A percentile compares a stretch with the other conserved stretches of the same genome.
phyloP scores from a whole-genome alignment of 2,888 invertebrate species.

The Temnothorax rugatulus region DNA sequence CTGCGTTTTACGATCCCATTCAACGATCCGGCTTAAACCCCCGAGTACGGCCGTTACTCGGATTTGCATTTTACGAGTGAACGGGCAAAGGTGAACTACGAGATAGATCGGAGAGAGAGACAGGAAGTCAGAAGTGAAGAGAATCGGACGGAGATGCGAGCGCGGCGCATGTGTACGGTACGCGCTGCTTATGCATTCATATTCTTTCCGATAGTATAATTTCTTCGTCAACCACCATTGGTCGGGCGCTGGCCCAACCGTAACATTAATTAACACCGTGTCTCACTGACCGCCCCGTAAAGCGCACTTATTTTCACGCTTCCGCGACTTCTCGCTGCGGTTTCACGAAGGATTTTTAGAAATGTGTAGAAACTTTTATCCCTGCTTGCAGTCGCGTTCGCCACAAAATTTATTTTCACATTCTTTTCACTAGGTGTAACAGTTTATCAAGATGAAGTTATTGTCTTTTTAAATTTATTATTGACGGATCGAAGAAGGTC shows the following conservation, averaged over 20 bases:
- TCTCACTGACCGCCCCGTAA: not conserved
- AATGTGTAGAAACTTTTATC: not conserved
- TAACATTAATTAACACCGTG: constrained; percentile 47
- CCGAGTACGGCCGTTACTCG: constrained; percentile 78
- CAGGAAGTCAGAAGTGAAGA: not conserved
- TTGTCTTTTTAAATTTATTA: not conserved
- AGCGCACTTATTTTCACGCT: not conserved
- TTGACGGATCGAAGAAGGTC: not conserved
- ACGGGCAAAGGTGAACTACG: constrained; percentile 65
- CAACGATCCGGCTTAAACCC: constrained; percentile 74
- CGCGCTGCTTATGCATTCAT: constrained; percentile 38
- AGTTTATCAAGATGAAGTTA: not conserved
- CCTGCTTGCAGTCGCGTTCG: not conserved
- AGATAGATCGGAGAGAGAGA: constrained; percentile 32
- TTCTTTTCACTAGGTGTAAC: not conserved
- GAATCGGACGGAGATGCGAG: constrained; percentile 17
- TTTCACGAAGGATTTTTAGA: not conserved
- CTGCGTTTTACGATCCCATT: constrained; percentile 80
- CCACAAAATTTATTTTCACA: not conserved
- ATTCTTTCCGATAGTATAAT: constrained; percentile 40
- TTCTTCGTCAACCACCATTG: constrained; percentile 45
- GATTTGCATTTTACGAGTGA: constrained; percentile 82
- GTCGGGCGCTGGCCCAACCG: not conserved
- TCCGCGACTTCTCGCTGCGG: not conserved
- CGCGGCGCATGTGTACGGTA: constrained; percentile 12